These are phyloP conservation scores for Dasysyrphus albostriatus DNA, from an alignment of 2,888 invertebrate species.

Conservation along the genomic window DNA sequence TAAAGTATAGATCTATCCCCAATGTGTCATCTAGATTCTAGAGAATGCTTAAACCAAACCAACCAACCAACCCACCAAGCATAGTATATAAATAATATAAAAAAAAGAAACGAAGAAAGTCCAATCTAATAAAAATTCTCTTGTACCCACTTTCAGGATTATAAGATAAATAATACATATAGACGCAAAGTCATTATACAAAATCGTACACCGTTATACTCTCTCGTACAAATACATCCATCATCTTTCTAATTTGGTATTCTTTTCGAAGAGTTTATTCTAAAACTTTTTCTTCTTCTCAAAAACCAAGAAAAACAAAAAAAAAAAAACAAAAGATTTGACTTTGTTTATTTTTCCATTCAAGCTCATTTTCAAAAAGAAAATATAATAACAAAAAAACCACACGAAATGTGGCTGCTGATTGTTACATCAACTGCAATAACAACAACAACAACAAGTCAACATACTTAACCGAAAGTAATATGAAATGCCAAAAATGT, in stretches of 20 bases:
- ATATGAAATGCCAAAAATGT: slow-evolving; percentile 5
- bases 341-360: slow-evolving; percentile 25
- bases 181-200: slow-evolving; percentile 5
- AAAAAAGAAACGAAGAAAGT: slow-evolving; percentile 41
- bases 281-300: slow-evolving; percentile 14
- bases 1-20: slow-evolving; percentile 36
- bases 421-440: slow-evolving; percentile 1
- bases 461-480: background rate
- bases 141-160: slow-evolving; percentile 11
- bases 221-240: background rate
- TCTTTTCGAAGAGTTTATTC: slow-evolving; percentile 48
- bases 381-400: slow-evolving; percentile 27
- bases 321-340: background rate
- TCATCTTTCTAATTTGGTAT: slow-evolving; percentile 56
- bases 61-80: background rate
- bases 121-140: slow-evolving; percentile 60
- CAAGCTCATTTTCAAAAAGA: slow-evolving; percentile 18
- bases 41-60: background rate
- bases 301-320: background rate
- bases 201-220: slow-evolving; percentile 24
- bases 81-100: slow-evolving; percentile 42
- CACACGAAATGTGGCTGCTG: slow-evolving; percentile 15
- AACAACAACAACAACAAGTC: background rate
- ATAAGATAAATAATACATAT: slow-evolving; percentile 18
- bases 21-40: slow-evolving; percentile 59